Conservation (phyloP, 1,140 invertebrate species). For the Rhopalosiphum padi region DNA sequence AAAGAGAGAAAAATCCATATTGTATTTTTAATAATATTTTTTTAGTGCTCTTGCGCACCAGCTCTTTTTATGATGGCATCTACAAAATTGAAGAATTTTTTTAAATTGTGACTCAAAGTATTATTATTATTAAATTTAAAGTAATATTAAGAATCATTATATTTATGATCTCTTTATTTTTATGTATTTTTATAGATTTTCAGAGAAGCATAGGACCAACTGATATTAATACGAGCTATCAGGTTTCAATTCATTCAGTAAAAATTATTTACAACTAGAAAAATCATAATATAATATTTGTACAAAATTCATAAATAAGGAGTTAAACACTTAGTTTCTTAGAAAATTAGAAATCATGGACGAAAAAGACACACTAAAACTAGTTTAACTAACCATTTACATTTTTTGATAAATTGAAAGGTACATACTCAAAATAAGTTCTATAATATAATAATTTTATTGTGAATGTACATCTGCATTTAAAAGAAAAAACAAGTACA, state of each 20-base stretch:
- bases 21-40: slow-evolving; percentile 8
- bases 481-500: too few relatives aligned
- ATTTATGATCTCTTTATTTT: neutral
- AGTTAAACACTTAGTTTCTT: too few relatives aligned
- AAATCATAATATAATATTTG: neutral
- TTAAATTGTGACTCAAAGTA: neutral
- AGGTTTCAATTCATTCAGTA: neutral
- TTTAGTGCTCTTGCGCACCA: neutral
- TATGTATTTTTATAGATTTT: neutral
- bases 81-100: neutral
- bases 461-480: too few relatives aligned
- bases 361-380: neutral
- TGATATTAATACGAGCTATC: neutral
- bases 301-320: neutral
- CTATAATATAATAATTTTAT: too few relatives aligned
- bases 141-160: neutral
- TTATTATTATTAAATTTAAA: too few relatives aligned
- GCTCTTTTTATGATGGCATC: neutral
- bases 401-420: neutral
- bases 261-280: neutral
- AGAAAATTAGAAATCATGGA: neutral
- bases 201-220: neutral
- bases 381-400: neutral
- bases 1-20: neutral
- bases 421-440: neutral